These are phyloP conservation scores for Acrocephalus arundinaceus DNA, from an alignment of 2,113 vertebrate species.

Conservation along the genomic window DNA sequence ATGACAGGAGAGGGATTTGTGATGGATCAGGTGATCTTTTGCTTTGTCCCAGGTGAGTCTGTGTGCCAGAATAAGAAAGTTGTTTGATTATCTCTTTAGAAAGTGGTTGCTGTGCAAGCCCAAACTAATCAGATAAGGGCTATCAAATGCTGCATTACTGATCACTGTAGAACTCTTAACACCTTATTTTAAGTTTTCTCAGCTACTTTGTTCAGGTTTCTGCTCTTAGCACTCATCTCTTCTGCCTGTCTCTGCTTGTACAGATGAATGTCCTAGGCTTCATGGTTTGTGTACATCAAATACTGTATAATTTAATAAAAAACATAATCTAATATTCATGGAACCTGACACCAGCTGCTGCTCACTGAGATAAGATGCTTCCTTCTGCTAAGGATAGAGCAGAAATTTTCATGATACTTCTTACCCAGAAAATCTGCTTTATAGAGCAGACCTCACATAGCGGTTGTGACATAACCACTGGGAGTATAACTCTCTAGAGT, in stretches of 20 bases:
- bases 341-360: not conserved
- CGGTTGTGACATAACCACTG: not conserved
- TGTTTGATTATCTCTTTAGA: not conserved
- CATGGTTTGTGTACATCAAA: not conserved
- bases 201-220: not conserved
- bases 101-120: not conserved
- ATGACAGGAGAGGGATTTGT: not conserved
- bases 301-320: not conserved
- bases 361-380: not conserved
- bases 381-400: not conserved
- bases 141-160: not conserved
- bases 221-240: not conserved
- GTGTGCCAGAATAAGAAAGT: not conserved
- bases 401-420: not conserved
- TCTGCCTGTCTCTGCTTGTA: not conserved
- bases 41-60: not conserved
- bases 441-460: not conserved
- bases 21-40: not conserved
- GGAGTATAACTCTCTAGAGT: not conserved
- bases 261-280: not conserved
- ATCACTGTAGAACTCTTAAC: not conserved
- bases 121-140: not conserved
- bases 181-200: not conserved
- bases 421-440: not conserved
- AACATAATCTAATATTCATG: not conserved